These are phyloP conservation scores for Enteromius paludinosus DNA, from an alignment of 2,797 vertebrate genomes.

Conservation along the genomic window DNA sequence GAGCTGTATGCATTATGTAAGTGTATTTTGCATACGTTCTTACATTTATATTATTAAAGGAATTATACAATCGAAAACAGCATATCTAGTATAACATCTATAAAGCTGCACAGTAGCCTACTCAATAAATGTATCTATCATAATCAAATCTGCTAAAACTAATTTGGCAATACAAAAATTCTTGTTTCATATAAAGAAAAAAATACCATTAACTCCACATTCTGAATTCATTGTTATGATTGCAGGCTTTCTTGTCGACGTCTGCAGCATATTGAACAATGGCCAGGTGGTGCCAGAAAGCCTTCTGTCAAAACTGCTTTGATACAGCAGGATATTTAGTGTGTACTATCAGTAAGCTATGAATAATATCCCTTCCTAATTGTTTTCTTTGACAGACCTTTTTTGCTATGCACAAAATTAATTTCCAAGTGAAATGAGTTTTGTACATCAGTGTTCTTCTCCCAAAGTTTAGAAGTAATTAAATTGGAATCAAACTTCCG, in stretches of 20 bases:
- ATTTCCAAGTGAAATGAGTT: conserved; percentile 22
- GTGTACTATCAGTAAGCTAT: conserved; percentile 16
- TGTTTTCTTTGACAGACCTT: conserved; percentile 10
- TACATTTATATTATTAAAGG: background rate
- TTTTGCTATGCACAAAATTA: background rate
- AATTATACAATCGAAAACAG: background rate
- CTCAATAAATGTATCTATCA: background rate
- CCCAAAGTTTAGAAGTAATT: conserved; percentile 14
- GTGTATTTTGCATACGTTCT: background rate
- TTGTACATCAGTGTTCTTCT: background rate
- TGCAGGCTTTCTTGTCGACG: conserved; percentile 2
- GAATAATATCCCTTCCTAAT: conserved; percentile 25
- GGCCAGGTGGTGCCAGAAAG: conserved; percentile 23
- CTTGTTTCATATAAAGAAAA: background rate
- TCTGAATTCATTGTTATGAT: conserved; percentile 17
- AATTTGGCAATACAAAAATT: background rate
- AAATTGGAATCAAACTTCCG: background rate
- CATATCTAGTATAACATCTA: background rate
- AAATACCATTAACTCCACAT: background rate
- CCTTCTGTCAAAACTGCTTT: conserved; percentile 16
- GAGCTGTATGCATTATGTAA: background rate
- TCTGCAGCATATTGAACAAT: conserved; percentile 9
- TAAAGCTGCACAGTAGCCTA: background rate
- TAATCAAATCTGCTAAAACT: background rate
- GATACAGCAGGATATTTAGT: background rate